Evolutionary conservation across 2,113 vertebrate genomes (phyloP).

Genomic region (Procapra przewalskii): DNA sequence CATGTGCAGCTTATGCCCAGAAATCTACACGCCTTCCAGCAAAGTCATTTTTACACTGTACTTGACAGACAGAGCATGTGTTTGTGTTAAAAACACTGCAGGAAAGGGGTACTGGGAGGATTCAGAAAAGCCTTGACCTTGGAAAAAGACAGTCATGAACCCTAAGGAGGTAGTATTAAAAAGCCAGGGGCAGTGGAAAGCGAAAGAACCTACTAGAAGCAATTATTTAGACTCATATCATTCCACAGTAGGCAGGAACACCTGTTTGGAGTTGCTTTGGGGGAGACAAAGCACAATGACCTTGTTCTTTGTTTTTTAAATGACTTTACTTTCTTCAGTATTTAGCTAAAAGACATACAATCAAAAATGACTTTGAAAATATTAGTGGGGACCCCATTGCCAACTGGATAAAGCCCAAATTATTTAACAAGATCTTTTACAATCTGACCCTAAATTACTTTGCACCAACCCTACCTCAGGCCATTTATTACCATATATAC

Average conservation of each 20-base stretch:
- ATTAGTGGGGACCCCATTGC: not conserved
- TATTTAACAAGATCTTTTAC: not conserved
- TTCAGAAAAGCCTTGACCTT: constrained; percentile 59
- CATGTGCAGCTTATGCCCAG: constrained; percentile 55
- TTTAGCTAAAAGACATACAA: not conserved
- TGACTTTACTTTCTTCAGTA: not conserved
- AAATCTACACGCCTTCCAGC: constrained; percentile 67
- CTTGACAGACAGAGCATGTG: constrained; percentile 74
- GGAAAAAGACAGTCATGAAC: not conserved
- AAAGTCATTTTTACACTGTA: constrained; percentile 72
- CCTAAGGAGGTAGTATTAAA: not conserved
- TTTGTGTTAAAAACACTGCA: constrained; percentile 67
- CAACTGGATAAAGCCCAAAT: not conserved
- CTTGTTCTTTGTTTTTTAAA: not conserved
- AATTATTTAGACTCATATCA: not conserved
- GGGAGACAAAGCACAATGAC: not conserved
- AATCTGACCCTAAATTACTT: not conserved
- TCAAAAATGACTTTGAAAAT: not conserved
- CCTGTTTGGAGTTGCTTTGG: constrained; percentile 7
- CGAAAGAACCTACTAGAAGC: not conserved
- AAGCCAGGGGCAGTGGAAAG: not conserved
- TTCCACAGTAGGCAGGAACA: not conserved
- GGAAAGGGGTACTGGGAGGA: not conserved
- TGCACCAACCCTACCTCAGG: not conserved
- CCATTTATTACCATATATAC: not conserved